Evolutionary conservation across 2,888 invertebrate species (phyloP), one percentile per base, ranked within the genome.

Genomic region (Prenolepis imparis): DNA sequence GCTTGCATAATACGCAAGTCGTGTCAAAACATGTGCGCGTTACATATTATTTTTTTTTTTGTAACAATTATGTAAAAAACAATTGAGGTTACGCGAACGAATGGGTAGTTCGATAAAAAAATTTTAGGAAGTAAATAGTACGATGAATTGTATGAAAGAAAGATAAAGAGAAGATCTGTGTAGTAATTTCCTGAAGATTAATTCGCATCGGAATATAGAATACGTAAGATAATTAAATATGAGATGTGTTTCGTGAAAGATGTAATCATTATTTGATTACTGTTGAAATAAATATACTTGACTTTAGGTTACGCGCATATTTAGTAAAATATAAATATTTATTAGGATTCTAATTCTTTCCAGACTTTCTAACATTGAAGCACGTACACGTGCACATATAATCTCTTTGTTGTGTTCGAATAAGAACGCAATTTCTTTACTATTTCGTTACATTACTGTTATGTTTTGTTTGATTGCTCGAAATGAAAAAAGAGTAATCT

Each of bases 1-100:
- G 28, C 44, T 78, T 70, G 72, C 72, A 32, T 70, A 78, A 78
- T 44, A 32, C 77, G 63, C 12, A 36, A 36, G 36, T n/a, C n/a
- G 57, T 85, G 84, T 85, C 84, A 87, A 90, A 89, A 89, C 88
- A 75, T 80, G 74, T 73, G 81, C 78, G 73, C 80, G 67, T 82
- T 88, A 55, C 68, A 44, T 61, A n/a, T 21, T 57, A 48, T n/a
- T n/a, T n/a, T 64, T 77, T 74, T 84, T 73, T 48, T 55, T 57
- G 61, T 86, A 84, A 90, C 83, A 88, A 89, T 89, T 81, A 36
- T 82, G 75, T 41, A 52, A 83, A 77, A 87, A 84, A 44, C 28
- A 80, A 64, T 68, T 63, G 32, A 66, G 24, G 52, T 88, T 87
- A 78, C 82, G 81, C 41, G 82, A 84, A 55, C 41, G 12, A 21